Evolutionary conservation across 2,113 vertebrate species (phyloP).

Genomic region (Coracopsis vasa): DNA sequence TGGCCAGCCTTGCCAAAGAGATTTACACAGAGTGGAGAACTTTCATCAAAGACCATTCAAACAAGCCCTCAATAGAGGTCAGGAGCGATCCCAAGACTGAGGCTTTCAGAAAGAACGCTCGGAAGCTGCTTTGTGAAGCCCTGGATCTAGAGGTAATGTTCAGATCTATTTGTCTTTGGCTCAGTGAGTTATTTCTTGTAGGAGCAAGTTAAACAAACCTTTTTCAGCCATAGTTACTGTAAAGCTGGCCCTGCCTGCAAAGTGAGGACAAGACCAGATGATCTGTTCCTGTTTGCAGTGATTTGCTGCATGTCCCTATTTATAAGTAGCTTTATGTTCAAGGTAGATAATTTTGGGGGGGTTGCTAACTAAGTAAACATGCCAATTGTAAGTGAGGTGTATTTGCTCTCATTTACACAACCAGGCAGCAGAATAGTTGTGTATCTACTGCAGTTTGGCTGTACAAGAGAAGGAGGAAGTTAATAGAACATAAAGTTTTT

Average conservation of each 20-base stretch:
- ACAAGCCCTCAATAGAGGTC: conserved; percentile 90
- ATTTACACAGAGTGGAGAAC: conserved; percentile 85
- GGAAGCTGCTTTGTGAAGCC: conserved; percentile 84
- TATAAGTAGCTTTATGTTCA: background rate
- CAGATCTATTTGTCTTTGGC: background rate
- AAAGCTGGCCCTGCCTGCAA: background rate
- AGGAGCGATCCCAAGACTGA: conserved; percentile 87
- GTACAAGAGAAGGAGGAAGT: background rate
- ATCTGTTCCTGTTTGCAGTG: background rate
- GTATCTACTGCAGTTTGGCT: background rate
- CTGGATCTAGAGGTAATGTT: conserved; percentile 83
- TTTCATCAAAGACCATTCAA: conserved; percentile 83
- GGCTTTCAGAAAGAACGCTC: conserved; percentile 84
- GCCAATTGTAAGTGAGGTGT: background rate
- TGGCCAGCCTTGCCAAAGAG: conserved; percentile 80
- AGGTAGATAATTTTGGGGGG: background rate
- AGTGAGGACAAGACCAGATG: background rate
- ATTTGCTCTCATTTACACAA: background rate
- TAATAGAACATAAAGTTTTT: background rate
- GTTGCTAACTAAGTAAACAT: background rate
- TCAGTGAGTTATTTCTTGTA: background rate
- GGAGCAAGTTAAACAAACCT: background rate
- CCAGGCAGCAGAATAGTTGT: background rate
- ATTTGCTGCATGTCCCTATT: background rate
- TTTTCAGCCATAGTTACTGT: background rate